Conservation (phyloP, 2,113 vertebrate species). For the Syngnathus typhle region DNA sequence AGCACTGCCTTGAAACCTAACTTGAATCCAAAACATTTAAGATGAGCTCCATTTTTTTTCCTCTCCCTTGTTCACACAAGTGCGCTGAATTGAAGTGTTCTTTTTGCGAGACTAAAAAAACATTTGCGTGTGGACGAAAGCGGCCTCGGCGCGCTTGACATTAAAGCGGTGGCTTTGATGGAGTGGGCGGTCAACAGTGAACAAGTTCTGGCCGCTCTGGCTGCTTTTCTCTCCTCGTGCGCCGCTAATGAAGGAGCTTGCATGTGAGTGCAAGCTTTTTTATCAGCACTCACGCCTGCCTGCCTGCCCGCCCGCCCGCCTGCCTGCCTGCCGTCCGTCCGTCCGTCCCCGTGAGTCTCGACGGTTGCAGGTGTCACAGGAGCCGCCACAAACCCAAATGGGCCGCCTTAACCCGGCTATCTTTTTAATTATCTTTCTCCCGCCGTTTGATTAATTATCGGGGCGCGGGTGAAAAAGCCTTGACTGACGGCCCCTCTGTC, state of each 20-base stretch:
- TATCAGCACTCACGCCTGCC: constrained; percentile 52
- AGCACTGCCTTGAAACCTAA: too few species aligned
- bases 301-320: constrained; percentile 1
- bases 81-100: too few species aligned
- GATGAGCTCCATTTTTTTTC: too few species aligned
- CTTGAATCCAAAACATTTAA: too few species aligned
- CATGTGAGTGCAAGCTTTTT: constrained; percentile 47
- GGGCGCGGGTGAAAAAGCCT: constrained; percentile 97
- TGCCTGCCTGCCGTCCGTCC: too few species aligned
- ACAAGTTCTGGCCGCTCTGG: constrained; percentile 7
- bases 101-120: too few species aligned
- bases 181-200: neutral
- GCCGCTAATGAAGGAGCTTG: constrained; percentile 56
- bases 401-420: constrained; percentile 73
- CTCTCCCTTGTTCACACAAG: too few species aligned
- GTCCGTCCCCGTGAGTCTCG: constrained; percentile 26
- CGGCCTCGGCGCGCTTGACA: neutral
- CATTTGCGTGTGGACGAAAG: too few species aligned
- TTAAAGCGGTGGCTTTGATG: neutral
- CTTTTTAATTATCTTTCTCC: constrained; percentile 99
- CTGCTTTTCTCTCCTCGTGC: constrained; percentile 34
- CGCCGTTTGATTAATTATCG: constrained; percentile 99
- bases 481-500: constrained; percentile 99
- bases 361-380: constrained; percentile 2
- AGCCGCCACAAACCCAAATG: constrained; percentile 26